Conservation (phyloP, 2,113 vertebrate species). For the Tachycineta bicolor region DNA sequence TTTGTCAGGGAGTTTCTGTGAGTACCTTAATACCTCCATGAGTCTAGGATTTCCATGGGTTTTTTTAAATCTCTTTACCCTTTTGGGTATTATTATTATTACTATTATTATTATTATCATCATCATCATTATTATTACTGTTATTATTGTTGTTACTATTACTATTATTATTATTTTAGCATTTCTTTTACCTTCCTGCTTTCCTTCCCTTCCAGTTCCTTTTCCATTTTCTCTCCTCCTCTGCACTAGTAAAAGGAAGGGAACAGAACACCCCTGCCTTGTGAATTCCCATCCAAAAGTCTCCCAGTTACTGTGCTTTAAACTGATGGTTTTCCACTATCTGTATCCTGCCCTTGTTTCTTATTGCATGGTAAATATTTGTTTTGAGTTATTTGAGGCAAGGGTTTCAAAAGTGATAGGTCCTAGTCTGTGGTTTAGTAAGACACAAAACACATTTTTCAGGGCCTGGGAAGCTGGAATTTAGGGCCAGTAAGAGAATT, state of each 20-base stretch:
- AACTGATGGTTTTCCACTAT: background rate
- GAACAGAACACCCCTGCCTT: background rate
- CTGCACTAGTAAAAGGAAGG: background rate
- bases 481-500: background rate
- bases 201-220: background rate
- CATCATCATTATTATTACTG: background rate
- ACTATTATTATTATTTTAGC: background rate
- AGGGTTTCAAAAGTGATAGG: background rate
- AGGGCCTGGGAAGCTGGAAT: background rate
- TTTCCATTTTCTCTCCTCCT: background rate
- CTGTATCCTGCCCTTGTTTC: background rate
- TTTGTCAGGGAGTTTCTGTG: background rate
- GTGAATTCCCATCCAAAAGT: background rate
- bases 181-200: background rate
- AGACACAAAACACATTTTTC: background rate
- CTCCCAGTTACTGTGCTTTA: background rate
- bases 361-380: background rate
- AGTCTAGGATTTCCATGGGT: background rate
- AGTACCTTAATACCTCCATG: background rate
- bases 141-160: background rate
- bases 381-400: background rate
- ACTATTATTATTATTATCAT: background rate
- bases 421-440: background rate
- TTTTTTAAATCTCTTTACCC: background rate
- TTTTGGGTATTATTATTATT: background rate